Percentiles rank a stretch among this genome's conserved stretches.
Evolutionary conservation across 2,888 invertebrate genomes (phyloP).

Genomic region (Cataglyphis altisquamis): DNA sequence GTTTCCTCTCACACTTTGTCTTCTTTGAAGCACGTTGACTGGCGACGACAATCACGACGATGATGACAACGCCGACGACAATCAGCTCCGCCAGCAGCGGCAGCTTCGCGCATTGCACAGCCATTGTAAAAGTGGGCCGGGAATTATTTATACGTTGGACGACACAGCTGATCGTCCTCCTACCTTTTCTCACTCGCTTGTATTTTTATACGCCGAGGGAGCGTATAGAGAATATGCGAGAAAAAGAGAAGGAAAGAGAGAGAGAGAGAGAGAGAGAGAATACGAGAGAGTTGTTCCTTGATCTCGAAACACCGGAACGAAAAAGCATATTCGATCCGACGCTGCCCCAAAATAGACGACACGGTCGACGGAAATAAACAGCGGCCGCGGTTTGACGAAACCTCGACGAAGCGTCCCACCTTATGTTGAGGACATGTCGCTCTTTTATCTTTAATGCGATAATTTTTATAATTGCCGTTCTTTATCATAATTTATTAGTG

Average conservation of each 20-base stretch:
- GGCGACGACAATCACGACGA: conserved; percentile 10
- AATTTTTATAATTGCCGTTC: background rate
- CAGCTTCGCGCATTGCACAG: conserved; percentile 13
- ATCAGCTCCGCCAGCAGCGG: conserved; percentile 4
- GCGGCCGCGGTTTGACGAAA: conserved; percentile 41
- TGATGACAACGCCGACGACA: conserved; percentile 42
- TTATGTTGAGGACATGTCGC: conserved; percentile 43
- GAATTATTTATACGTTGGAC: conserved; percentile 75
- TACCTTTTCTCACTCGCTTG: conserved; percentile 67
- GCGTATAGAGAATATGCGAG: conserved; percentile 17
- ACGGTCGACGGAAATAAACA: conserved; percentile 71
- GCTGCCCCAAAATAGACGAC: conserved; percentile 67
- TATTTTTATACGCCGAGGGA: conserved; percentile 69
- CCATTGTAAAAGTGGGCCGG: conserved; percentile 71
- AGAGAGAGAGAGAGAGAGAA: conserved; percentile 37
- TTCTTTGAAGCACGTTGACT: conserved; percentile 27
- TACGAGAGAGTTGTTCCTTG: background rate
- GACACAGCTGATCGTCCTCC: conserved; percentile 74
- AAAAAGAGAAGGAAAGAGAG: conserved; percentile 24
- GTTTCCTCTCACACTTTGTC: background rate
- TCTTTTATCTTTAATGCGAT: background rate
- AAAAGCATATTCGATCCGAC: conserved; percentile 73
- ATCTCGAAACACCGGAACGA: conserved; percentile 62
- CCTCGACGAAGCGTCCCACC: conserved; percentile 65
- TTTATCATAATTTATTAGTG: background rate